These are phyloP conservation scores for Actinia equina DNA, from an alignment of 64 coral and sea anemone genomes.

Conservation along the genomic window DNA sequence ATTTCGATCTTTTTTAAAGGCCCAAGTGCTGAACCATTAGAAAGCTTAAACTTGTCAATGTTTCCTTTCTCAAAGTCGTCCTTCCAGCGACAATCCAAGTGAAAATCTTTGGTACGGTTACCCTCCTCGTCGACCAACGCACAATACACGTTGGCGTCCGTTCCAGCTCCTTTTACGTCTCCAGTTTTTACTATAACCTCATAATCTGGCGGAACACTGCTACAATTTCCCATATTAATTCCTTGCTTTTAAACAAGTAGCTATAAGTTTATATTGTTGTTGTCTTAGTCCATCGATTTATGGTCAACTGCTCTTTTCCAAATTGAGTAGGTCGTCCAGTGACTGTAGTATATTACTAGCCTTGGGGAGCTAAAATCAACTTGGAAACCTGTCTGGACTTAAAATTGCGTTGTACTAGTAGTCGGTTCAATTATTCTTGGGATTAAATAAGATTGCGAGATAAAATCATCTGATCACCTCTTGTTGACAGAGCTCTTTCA, in stretches of 20 bases:
- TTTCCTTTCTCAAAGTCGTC: constrained; percentile 97
- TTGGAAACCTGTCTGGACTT: not conserved
- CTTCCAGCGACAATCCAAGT: constrained; percentile 94
- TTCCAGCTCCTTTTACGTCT: constrained; percentile 93
- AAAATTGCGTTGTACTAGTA: not conserved
- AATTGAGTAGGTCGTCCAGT: not conserved
- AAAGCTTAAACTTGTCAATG: constrained; percentile 86
- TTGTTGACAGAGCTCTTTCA: not conserved
- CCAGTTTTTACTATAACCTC: constrained; percentile 86
- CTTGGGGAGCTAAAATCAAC: not conserved
- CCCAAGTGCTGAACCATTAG: constrained; percentile 61
- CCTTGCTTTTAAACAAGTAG: not conserved
- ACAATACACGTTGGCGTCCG: constrained; percentile 92
- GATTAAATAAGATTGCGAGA: not conserved
- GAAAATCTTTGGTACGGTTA: constrained; percentile 63
- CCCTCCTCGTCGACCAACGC: constrained; percentile 60
- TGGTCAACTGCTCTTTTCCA: not conserved
- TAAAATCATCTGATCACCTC: not conserved
- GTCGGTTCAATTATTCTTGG: not conserved
- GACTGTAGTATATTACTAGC: not conserved
- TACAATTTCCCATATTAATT: constrained; percentile 80
- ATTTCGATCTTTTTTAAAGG: constrained; percentile 82
- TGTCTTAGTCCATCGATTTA: not conserved
- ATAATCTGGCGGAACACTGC: constrained; percentile 78
- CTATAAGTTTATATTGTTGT: not conserved